phyloP scores from a whole-genome alignment of 2,797 vertebrate genomes.

The Sphaeramia orbicularis region DNA sequence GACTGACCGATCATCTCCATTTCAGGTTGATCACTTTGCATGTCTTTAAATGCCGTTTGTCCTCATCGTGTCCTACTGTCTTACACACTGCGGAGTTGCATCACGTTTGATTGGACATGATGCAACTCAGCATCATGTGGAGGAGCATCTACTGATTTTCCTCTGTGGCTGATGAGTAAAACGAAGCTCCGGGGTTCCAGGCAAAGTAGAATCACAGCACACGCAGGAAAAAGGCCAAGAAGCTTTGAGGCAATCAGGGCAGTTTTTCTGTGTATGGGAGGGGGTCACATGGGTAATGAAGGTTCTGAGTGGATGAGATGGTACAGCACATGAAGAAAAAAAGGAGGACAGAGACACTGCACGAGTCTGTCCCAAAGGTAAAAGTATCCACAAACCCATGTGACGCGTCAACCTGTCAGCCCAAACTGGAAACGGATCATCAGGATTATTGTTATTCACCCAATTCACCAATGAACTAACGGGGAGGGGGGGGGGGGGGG shows the following conservation, averaged over 20 bases:
- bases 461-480: constrained; percentile 56
- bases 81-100: constrained; percentile 13
- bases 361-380: constrained; percentile 14
- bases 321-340: background rate
- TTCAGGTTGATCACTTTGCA: no score
- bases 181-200: background rate
- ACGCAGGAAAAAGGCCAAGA: constrained; percentile 8
- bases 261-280: constrained; percentile 20
- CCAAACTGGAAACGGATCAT: constrained; percentile 24
- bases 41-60: background rate
- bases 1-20: no score
- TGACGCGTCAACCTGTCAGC: constrained; percentile 27
- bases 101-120: constrained; percentile 37
- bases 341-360: constrained; percentile 21
- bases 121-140: constrained; percentile 5
- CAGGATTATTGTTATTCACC: constrained; percentile 42
- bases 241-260: constrained; percentile 25
- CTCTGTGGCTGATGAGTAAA: constrained; percentile 4
- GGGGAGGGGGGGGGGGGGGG: constrained; percentile 31
- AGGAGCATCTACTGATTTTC: constrained; percentile 11
- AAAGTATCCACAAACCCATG: constrained; percentile 18
- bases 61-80: constrained; percentile 5
- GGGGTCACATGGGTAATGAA: constrained; percentile 42
- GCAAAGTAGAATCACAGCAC: no score
- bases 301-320: constrained; percentile 20